These are phyloP conservation scores for Callaeas wilsoni DNA, from an alignment of 2,113 vertebrate species.

Conservation along the genomic window DNA sequence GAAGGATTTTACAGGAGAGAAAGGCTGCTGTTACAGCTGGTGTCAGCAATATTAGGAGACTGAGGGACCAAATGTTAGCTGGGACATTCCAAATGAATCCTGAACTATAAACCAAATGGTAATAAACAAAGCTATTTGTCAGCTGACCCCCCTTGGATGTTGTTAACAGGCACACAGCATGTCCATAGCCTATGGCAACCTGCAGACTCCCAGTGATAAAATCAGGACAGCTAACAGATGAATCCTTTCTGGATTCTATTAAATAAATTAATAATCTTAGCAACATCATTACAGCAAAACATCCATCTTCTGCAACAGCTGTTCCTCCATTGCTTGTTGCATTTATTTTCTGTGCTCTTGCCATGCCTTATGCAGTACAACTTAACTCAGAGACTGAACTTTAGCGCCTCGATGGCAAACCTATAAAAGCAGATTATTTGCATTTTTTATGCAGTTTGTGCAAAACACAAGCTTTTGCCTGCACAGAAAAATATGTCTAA, in stretches of 20 bases:
- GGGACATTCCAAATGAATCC: constrained; percentile 52
- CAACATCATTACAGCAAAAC: constrained; percentile 64
- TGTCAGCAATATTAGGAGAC: constrained; percentile 34
- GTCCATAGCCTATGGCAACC: constrained; percentile 53
- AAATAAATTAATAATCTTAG: constrained; percentile 72
- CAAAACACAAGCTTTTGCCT: neutral
- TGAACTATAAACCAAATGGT: constrained; percentile 51
- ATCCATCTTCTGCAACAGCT: constrained; percentile 66
- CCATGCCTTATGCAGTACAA: neutral
- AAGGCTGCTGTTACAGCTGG: constrained; percentile 34
- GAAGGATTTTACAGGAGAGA: neutral
- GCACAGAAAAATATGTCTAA: neutral
- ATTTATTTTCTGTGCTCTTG: constrained; percentile 37
- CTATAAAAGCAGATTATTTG: neutral
- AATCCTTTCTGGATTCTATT: constrained; percentile 67
- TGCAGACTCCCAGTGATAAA: constrained; percentile 42
- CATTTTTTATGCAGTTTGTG: neutral
- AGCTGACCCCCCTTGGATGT: constrained; percentile 54
- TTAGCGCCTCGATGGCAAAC: neutral
- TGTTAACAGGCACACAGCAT: constrained; percentile 59
- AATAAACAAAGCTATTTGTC: constrained; percentile 71
- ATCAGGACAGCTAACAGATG: constrained; percentile 67
- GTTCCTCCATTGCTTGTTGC: constrained; percentile 19
- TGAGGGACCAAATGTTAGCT: constrained; percentile 39
- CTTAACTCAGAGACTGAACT: neutral